Evolutionary conservation across 2,888 invertebrate species (phyloP), one percentile per base, ranked within the genome.

Genomic region (Nesidiocoris tenuis): DNA sequence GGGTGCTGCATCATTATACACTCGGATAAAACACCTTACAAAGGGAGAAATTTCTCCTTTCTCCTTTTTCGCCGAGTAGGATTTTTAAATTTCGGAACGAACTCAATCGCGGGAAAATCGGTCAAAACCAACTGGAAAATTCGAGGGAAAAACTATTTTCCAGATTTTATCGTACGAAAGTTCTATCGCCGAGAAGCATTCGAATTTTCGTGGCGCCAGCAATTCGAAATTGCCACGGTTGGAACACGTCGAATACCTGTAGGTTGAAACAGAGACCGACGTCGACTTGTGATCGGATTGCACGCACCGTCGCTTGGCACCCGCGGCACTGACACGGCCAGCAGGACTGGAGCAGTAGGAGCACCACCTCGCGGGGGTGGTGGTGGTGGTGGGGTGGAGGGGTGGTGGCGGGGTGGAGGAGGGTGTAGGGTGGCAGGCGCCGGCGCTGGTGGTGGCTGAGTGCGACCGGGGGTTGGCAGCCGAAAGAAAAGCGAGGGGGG

Each of bases 1-100:
- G 75, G 77, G 67, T 77, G 74, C 74, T 65, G 64, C 74, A 74
- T 74, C 72, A 72, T 72, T 54, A 61, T 72, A 25, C 57, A 57
- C 70, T 59, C 24, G 23, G 61, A 59, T 7, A 16, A 17, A 67
- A 70, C 70, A 24, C 23, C 22, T 3, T 9, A 16, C n/a, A 9
- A 16, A 16, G 17, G 59, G 59, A 59, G n/a, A 16, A 59, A 59
- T 59, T 59, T 2, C n/a, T 59, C 19, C 19, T n/a, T n/a, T n/a
- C n/a, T n/a, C n/a, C n/a, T 59, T 59, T 59, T n/a, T n/a, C 17
- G 19, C n/a, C 59, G 59, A 59, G 12, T 39, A 7, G 39, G 12
- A 39, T 3, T 7, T 3, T 39, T 12, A 12, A 39, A 39, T 39
- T 39, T n/a, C 3, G 12, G 12, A 39, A 19, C 59, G 59, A 19